These are phyloP conservation scores for Phyllotreta striolata DNA, from an alignment of 2,888 invertebrate species.

Conservation along the genomic window DNA sequence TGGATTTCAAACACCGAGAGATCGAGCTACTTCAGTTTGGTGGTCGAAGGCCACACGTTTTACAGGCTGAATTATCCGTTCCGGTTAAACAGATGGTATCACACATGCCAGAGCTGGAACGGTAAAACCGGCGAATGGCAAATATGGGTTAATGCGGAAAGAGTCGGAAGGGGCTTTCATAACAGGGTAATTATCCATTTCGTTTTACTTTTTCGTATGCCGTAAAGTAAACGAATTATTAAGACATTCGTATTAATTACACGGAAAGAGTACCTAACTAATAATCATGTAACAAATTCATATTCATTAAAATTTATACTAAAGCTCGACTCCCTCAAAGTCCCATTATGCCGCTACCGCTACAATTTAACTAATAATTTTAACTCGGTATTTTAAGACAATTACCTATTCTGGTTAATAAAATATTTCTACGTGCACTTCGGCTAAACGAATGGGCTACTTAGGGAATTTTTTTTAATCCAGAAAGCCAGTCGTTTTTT, in stretches of 20 bases:
- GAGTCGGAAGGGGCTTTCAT: slow-evolving; percentile 86
- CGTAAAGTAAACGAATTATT: background rate
- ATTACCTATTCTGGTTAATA: no score
- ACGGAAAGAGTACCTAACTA: background rate
- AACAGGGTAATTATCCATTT: slow-evolving; percentile 73
- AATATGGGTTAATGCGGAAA: slow-evolving; percentile 85
- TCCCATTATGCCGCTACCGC: no score
- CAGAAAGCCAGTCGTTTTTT: no score
- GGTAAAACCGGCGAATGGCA: slow-evolving; percentile 91
- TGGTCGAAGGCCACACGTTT: slow-evolving; percentile 83
- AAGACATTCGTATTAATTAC: background rate
- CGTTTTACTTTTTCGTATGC: background rate
- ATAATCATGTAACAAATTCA: background rate
- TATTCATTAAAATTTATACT: background rate
- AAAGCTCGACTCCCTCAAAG: background rate
- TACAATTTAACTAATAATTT: no score
- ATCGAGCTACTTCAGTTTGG: slow-evolving; percentile 83
- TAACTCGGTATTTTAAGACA: no score
- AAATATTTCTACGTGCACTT: no score
- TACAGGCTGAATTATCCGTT: slow-evolving; percentile 78
- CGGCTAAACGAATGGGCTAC: no score
- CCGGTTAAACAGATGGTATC: slow-evolving; percentile 80
- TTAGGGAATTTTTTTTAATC: no score
- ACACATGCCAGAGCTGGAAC: slow-evolving; percentile 88
- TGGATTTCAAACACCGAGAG: slow-evolving; percentile 84